A percentile compares a stretch with the other conserved stretches of the same genome.
These are phyloP conservation scores for Aleadryas rufinucha DNA, from an alignment of 2,113 vertebrate species.

Conservation along the genomic window DNA sequence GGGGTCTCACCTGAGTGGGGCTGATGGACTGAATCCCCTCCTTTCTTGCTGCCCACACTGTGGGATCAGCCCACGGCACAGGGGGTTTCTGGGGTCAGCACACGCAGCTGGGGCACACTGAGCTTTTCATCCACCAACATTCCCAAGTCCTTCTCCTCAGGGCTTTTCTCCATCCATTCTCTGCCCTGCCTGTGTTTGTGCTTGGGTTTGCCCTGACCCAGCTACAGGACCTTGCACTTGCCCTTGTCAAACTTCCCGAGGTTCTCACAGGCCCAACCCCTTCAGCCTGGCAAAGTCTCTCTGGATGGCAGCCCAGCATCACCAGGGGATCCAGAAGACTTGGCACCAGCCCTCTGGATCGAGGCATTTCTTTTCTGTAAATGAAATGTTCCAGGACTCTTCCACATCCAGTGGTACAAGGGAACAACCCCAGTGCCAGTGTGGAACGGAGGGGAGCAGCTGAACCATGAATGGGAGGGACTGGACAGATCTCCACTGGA, in stretches of 20 bases:
- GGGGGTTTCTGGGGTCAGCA: background rate
- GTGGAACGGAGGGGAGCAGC: rapidly evolving
- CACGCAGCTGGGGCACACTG: too few relatives aligned
- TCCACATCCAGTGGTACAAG: rapidly evolving
- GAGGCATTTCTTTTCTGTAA: background rate
- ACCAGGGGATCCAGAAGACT: background rate
- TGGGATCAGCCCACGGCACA: rapidly evolving
- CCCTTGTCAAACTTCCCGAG: background rate
- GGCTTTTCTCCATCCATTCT: background rate
- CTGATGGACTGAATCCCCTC: background rate
- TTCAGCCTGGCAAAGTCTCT: background rate
- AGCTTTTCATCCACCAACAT: background rate
- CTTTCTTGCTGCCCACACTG: background rate
- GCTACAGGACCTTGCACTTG: background rate
- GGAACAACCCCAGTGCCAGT: background rate
- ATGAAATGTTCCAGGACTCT: background rate
- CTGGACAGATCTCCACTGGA: background rate
- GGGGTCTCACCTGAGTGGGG: background rate
- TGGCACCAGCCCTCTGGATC: background rate
- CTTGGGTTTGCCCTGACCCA: background rate
- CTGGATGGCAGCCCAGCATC: background rate
- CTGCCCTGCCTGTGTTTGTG: background rate
- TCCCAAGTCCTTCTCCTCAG: background rate
- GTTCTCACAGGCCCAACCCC: background rate
- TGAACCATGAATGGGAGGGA: background rate